Evolutionary conservation across 2,888 invertebrate species (phyloP), one percentile per base, ranked within the genome.

Genomic region (Ochlodes sylvanus): DNA sequence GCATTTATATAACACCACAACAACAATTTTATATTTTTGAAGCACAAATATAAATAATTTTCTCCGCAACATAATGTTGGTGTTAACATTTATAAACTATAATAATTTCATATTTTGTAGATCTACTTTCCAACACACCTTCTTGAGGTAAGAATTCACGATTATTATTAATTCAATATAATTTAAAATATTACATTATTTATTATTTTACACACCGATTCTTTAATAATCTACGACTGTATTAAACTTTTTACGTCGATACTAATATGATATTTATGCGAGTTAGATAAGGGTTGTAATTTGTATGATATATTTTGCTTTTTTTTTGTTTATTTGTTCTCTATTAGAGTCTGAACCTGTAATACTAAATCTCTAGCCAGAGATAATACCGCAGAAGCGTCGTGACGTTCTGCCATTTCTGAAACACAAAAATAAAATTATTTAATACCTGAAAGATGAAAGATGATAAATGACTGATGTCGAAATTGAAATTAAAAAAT

Each of bases 391-490:
- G 97, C 95, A 73, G 95, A 95, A 3, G 97, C 97, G 83, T 98
- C 97, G 87, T 99, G 99, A 72, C 97, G 94, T 85, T 99, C 99
- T 0, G 99, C 99, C 98, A 99, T 99, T 95, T 99, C 99, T 98
- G 94, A 70, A 94, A 94, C 74, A 27, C 44, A 41, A 56, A 47
- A 7, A 47, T 41, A 14, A n/a, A n/a, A n/a, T n/a, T 9, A 10
- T 12, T 9, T 10, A 3, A 12, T 38, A 12, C 3, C 38, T 12
- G n/a, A 3, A 38, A 12, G 12, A 12, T 2, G 12, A 38, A 38
- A 38, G 2, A 12, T 3, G 38, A 38, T 9, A 38, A 38, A 12
- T 10, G 10, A 12, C 38, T 27, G 27, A 27, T 27, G 27, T n/a
- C n/a, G n/a, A n/a, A n/a, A n/a, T n/a, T n/a, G n/a, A n/a, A n/a